These are phyloP conservation scores for Sorex araneus DNA, from an alignment of 2,113 vertebrate species.

Conservation along the genomic window DNA sequence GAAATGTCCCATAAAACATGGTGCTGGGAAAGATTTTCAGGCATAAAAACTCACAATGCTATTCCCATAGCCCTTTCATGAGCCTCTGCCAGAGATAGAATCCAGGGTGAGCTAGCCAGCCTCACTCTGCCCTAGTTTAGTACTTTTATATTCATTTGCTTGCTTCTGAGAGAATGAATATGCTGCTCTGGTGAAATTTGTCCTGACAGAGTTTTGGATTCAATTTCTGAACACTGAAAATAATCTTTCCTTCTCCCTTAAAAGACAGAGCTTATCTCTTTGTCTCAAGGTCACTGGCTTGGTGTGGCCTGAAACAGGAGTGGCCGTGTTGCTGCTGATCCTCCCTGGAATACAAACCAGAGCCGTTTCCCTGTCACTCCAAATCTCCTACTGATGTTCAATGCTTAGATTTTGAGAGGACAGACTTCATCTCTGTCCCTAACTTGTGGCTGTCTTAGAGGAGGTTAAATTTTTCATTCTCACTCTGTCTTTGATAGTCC, in stretches of 20 bases:
- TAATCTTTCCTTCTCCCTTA: constrained; percentile 59
- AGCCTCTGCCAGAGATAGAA: constrained; percentile 13
- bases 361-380: neutral
- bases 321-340: neutral
- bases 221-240: constrained; percentile 81
- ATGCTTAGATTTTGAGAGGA: constrained; percentile 31
- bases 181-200: constrained; percentile 66
- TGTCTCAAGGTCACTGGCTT: constrained; percentile 64
- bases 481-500: constrained; percentile 68
- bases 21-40: neutral
- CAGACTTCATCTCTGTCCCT: constrained; percentile 71
- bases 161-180: constrained; percentile 60
- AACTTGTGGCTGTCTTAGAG: constrained; percentile 70
- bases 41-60: neutral
- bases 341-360: neutral
- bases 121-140: constrained; percentile 10
- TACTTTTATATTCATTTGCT: constrained; percentile 20
- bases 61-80: neutral
- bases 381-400: neutral
- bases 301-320: neutral
- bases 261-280: constrained; percentile 71
- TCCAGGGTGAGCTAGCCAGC: neutral
- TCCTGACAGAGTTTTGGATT: constrained; percentile 75
- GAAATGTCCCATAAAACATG: constrained; percentile 15
- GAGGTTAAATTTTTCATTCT: constrained; percentile 83